Evolutionary conservation across 1,140 invertebrate species (phyloP).

Genomic region (Phymastichus coffea): DNA sequence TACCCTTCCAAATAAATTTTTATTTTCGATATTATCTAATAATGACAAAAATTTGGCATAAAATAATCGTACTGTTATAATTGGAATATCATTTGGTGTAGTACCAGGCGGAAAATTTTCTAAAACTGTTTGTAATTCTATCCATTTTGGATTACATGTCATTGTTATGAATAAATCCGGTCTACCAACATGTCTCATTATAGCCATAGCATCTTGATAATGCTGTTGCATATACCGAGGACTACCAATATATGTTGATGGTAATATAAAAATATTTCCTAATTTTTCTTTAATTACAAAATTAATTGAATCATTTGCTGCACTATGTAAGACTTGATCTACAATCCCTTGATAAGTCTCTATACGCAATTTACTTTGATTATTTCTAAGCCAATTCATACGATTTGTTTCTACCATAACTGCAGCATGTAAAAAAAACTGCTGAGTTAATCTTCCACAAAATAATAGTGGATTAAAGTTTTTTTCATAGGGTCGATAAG

Average conservation of each 20-base stretch:
- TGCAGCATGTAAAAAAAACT: neutral
- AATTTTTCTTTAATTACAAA: neutral
- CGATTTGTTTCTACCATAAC: neutral
- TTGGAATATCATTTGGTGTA: conserved; percentile 3
- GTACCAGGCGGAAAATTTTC: conserved; percentile 2
- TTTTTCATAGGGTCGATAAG: neutral
- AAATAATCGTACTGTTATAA: neutral
- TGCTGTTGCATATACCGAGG: neutral
- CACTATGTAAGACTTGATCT: neutral
- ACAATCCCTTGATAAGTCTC: neutral
- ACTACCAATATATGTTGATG: neutral
- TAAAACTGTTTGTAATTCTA: conserved; percentile 7
- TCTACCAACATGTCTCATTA: neutral
- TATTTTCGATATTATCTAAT: neutral
- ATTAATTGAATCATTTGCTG: neutral
- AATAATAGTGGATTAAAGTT: neutral
- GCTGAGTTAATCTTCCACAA: neutral
- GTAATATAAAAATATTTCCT: neutral
- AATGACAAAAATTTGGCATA: neutral
- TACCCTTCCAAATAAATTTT: neutral
- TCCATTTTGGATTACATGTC: conserved; percentile 11
- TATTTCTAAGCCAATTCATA: neutral
- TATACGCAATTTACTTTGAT: neutral
- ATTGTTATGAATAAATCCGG: conserved; percentile 7
- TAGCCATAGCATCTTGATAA: conserved; percentile 4